Evolutionary conservation across 2,113 vertebrate species (phyloP), one percentile per base, ranked within the genome.

Genomic region (Tichodroma muraria): DNA sequence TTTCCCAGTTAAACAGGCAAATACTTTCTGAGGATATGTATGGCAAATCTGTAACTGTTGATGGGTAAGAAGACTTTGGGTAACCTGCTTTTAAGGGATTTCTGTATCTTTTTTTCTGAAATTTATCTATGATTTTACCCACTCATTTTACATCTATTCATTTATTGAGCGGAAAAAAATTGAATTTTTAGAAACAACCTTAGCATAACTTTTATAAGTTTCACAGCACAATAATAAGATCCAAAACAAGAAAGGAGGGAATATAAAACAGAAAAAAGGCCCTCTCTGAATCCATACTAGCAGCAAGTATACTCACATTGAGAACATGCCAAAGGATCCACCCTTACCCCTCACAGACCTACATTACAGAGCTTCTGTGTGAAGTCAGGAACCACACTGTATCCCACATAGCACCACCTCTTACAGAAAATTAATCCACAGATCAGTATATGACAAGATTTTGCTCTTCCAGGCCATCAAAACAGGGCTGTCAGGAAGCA

Each of bases 401-500:
- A 71, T 27, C 57, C 37, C 53, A 65, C 25, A 20, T 15, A 73
- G 18, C 61, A 45, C 30, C 13, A 31, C 16, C n/a, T 53, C 89
- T 42, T 57, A 63, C 33, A 85, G 78, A 80, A 90, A 91, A 92
- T 38, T 72, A 91, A 85, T 66, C 63, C 63, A 59, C 42, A 59
- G 72, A 61, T 24, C 33, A 47, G 13, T 30, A 20, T 7, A 60
- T 8, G 15, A 84, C 57, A 89, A 79, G 44, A 75, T 56, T 92
- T 69, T 88, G 4, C 73, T 73, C 13, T 70, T 59, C 44, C 47
- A 84, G 21, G 14, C 31, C 49, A 73, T 33, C 16, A 50, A 25
- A 84, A 38, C 15, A 42, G 27, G 5, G 15, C 7, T 83, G 18
- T 65, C 45, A 77, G 54, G 59, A 91, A 91, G n/a, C 28, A 88